Conservation (phyloP, 2,797 vertebrate genomes). For the Crenichthys baileyi region DNA sequence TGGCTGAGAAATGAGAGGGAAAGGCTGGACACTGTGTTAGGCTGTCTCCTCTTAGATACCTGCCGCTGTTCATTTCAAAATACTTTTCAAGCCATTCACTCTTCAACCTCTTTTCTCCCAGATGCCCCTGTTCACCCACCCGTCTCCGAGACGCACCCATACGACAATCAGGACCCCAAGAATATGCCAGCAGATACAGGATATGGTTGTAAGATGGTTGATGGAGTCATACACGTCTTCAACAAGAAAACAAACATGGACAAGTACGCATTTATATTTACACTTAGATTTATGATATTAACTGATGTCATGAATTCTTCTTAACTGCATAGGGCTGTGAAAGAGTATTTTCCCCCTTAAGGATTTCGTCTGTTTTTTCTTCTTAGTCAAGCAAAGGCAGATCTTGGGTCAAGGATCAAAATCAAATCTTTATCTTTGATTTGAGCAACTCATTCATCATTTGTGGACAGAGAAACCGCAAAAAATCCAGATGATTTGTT, state of each 20-base stretch:
- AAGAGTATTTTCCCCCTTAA: background rate
- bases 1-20: background rate
- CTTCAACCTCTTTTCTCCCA: conserved; percentile 46
- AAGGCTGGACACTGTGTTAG: background rate
- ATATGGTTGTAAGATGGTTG: conserved; percentile 90
- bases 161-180: conserved; percentile 86
- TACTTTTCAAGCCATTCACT: background rate
- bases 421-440: background rate
- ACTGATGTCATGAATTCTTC: background rate
- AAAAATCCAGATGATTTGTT: background rate
- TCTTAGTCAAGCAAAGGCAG: background rate
- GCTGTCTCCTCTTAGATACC: background rate
- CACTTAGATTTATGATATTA: background rate
- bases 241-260: conserved; percentile 79
- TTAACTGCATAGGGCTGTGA: background rate
- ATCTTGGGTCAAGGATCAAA: background rate
- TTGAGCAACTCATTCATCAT: background rate
- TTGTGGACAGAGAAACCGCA: background rate
- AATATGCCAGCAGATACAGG: conserved; percentile 88
- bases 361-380: background rate
- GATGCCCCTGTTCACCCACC: conserved; percentile 91
- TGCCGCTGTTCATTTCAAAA: background rate
- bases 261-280: conserved; percentile 72
- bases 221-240: conserved; percentile 90
- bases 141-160: conserved; percentile 88